phyloP scores from a whole-genome alignment of 2,113 vertebrate genomes.

The Lontra canadensis region DNA sequence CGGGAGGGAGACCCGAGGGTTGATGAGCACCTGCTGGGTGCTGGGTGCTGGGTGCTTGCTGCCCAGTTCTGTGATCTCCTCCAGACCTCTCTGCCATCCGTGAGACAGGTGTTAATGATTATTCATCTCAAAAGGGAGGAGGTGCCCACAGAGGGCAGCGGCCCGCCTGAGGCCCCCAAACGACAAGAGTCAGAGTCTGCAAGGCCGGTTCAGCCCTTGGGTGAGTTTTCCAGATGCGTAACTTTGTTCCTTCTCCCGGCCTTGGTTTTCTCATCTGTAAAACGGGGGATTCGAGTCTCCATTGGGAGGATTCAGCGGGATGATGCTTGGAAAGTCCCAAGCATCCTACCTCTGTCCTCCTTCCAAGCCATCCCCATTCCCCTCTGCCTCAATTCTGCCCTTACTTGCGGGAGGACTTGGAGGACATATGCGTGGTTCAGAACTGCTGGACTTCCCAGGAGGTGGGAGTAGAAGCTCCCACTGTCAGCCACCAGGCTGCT shows the following conservation, averaged over 20 bases:
- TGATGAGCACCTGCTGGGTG: neutral
- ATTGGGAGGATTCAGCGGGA: neutral
- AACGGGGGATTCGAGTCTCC: neutral
- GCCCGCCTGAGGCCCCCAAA: neutral
- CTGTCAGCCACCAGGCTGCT: neutral
- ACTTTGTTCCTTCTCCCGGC: neutral
- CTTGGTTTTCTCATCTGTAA: neutral
- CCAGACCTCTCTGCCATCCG: neutral
- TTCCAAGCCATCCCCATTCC: neutral
- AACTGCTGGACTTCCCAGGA: neutral
- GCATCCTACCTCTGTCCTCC: neutral
- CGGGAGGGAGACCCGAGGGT: accelerated
- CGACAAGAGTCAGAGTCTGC: neutral
- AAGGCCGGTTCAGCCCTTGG: neutral
- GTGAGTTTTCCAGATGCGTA: too few species aligned
- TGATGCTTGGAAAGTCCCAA: neutral
- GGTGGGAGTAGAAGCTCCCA: neutral
- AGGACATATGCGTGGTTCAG: neutral
- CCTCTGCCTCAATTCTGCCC: neutral
- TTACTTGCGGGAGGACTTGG: accelerated
- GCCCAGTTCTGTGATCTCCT: neutral
- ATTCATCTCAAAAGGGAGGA: neutral
- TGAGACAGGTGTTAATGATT: neutral
- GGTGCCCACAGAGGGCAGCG: neutral
- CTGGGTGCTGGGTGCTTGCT: too few species aligned